Conservation (phyloP, 2,888 invertebrate genomes). For the Sarcophaga variegata region DNA sequence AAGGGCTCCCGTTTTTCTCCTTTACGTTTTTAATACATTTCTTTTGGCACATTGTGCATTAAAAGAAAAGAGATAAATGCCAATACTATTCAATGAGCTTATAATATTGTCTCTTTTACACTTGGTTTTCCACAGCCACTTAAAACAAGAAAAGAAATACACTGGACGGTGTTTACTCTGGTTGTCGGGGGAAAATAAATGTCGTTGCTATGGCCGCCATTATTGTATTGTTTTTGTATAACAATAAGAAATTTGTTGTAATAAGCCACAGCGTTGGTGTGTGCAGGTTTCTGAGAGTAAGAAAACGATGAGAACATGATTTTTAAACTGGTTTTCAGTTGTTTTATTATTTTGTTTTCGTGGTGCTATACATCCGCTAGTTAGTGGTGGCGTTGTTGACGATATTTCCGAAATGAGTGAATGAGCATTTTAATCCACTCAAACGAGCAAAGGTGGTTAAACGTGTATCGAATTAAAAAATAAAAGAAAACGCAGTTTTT, state of each 20-base stretch:
- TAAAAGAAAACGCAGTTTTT: slow-evolving; percentile 41
- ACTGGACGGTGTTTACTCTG: neutral
- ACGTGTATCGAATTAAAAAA: slow-evolving; percentile 44
- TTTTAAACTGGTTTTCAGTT: neutral
- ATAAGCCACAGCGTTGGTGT: neutral
- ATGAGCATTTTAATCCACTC: slow-evolving; percentile 74
- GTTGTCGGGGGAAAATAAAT: neutral
- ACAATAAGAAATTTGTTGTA: slow-evolving; percentile 4
- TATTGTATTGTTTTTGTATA: slow-evolving; percentile 27
- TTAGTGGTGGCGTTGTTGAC: neutral
- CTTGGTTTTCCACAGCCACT: neutral
- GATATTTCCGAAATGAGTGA: slow-evolving; percentile 72
- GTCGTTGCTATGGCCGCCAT: slow-evolving; percentile 50
- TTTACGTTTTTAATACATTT: slow-evolving; percentile 53
- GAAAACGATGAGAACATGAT: slow-evolving; percentile 16
- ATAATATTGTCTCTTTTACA: slow-evolving; percentile 48
- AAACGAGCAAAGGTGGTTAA: slow-evolving; percentile 56
- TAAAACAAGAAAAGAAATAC: neutral
- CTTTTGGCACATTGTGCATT: slow-evolving; percentile 16
- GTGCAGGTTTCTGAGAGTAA: neutral
- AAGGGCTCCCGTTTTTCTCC: slow-evolving; percentile 70
- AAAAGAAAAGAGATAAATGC: slow-evolving; percentile 23
- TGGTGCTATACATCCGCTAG: neutral
- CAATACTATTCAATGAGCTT: slow-evolving; percentile 64
- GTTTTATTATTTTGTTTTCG: neutral